phyloP scores from a whole-genome alignment of 2,797 vertebrate genomes.

The Tinamus major region DNA sequence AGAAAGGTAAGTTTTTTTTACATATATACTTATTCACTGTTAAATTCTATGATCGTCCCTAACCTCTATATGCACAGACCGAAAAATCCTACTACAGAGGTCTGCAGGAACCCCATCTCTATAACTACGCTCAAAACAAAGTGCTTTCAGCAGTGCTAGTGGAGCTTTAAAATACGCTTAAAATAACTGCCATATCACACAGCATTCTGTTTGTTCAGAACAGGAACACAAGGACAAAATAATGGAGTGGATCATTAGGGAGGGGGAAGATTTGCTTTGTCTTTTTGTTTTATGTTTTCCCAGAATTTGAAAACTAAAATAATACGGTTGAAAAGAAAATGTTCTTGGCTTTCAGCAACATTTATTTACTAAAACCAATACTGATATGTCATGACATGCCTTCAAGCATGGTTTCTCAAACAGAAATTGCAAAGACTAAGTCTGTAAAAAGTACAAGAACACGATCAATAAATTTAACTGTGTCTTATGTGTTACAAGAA shows the following conservation, averaged over 20 bases:
- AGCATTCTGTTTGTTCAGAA: not conserved
- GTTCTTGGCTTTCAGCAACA: not conserved
- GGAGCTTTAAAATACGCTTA: not conserved
- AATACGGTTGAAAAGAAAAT: not conserved
- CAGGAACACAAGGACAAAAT: not conserved
- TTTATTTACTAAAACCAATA: not conserved
- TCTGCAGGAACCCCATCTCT: not conserved
- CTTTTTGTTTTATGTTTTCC: not conserved
- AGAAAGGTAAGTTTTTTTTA: not conserved
- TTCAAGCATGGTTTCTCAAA: not conserved
- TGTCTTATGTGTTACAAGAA: not conserved
- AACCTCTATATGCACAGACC: not conserved
- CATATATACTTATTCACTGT: not conserved
- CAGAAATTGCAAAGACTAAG: not conserved
- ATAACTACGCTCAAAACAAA: not conserved
- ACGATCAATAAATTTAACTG: not conserved
- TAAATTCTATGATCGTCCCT: not conserved
- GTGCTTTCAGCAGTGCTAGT: not conserved
- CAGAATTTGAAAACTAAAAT: not conserved
- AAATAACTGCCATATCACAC: fast-evolving
- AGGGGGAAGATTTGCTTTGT: not conserved
- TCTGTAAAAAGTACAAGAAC: not conserved
- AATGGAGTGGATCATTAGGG: not conserved
- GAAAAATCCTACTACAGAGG: not conserved
- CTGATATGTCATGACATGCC: not conserved